Conservation (phyloP, 2,888 invertebrate species). For the Deilephila porcellus region DNA sequence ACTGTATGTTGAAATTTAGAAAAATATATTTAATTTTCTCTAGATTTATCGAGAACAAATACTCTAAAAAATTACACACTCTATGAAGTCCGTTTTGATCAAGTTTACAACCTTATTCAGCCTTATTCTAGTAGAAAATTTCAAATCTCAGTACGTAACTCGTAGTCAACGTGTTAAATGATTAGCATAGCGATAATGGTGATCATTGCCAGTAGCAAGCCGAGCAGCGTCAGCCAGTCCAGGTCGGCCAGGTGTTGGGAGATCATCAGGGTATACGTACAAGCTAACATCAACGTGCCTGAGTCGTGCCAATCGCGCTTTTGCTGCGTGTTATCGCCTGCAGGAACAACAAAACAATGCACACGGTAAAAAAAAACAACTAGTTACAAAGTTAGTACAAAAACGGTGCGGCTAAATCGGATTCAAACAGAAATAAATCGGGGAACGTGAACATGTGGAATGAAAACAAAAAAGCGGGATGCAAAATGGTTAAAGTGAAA, state of each 20-base stretch:
- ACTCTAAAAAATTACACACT: neutral
- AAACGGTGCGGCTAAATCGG: slow-evolving; percentile 45
- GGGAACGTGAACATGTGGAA: slow-evolving; percentile 36
- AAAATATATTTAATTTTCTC: neutral
- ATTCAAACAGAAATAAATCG: slow-evolving; percentile 35
- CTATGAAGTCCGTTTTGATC: neutral
- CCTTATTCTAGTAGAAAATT: neutral
- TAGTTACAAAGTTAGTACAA: slow-evolving; percentile 34
- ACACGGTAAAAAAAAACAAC: slow-evolving; percentile 51
- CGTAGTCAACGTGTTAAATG: slow-evolving; percentile 63
- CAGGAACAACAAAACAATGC: slow-evolving; percentile 66
- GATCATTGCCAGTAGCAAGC: slow-evolving; percentile 90
- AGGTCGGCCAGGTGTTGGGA: slow-evolving; percentile 88
- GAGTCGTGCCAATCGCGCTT: slow-evolving; percentile 86
- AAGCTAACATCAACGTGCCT: slow-evolving; percentile 90
- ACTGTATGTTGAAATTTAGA: neutral
- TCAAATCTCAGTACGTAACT: neutral
- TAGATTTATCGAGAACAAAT: neutral
- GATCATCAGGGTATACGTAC: slow-evolving; percentile 90
- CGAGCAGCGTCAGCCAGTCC: slow-evolving; percentile 90
- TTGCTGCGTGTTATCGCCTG: slow-evolving; percentile 78
- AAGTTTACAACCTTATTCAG: neutral
- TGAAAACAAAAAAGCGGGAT: slow-evolving; percentile 62
- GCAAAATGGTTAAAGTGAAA: slow-evolving; percentile 78
- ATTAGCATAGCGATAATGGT: slow-evolving; percentile 88